Evolutionary conservation across 2,113 vertebrate genomes (phyloP), one percentile per base, ranked within the genome.

Genomic region (Scophthalmus maximus): DNA sequence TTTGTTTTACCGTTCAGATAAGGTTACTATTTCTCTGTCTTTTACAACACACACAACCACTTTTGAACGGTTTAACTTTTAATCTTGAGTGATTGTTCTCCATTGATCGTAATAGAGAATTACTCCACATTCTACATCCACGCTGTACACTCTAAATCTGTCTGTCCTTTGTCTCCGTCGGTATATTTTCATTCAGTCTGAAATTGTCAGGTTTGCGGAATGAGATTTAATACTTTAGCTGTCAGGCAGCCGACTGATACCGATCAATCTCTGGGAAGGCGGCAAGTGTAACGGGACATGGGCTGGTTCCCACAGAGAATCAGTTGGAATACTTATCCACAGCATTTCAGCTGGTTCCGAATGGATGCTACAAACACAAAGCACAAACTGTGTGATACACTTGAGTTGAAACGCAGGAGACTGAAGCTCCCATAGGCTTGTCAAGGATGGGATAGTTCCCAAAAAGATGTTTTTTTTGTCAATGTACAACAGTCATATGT

Each of bases 221-320:
- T 76, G 59, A 81, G 81, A 85, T 83, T 83, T 80, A 77, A 87
- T 79, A 58, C 62, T 22, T 8, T 52, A 56, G 71, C 74, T 84
- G 65, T 83, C 81, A 84, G 70, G 50, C 34, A 14, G 68, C 34
- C 12, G 55, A 73, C 76, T 76, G 78, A 85, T 85, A 71, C 73
- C 8, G 22, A 88, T 85, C 83, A 78, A 81, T 88, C 76, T 86
- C 63, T 14, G n/a, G 47, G 56, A 73, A 66, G 42, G 57, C 1
- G 4, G 23, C 27, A 36, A 68, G 55, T 50, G 11, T 69, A 73
- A 68, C 2, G 18, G 38, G 78, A 83, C 49, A 56, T 36, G 55
- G 22, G 5, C 56, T 60, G 67, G 27, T 59, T 76, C 46, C 62
- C 23, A 4, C 58, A 56, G 49, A 78, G 53, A 73, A 57, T 61